phyloP scores from a whole-genome alignment of 2,888 invertebrate species.

The Celastrina argiolus region DNA sequence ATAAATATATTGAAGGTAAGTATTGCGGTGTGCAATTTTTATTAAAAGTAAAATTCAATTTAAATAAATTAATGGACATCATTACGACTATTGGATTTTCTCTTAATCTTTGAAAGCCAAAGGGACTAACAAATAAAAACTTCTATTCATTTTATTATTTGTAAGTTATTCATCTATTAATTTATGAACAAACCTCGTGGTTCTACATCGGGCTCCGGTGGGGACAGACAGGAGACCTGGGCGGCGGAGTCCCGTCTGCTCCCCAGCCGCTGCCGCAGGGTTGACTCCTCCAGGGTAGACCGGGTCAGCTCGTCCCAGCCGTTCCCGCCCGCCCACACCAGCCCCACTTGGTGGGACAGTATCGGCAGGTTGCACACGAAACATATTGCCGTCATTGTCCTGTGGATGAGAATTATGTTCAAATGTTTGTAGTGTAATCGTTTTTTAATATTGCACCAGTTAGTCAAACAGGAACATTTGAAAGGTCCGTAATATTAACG shows the following conservation, averaged over 20 bases:
- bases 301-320: slow-evolving; percentile 95
- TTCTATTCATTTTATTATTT: too few species aligned
- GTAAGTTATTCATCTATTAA: too few species aligned
- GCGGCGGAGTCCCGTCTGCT: slow-evolving; percentile 93
- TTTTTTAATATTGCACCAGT: not conserved
- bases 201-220: slow-evolving; percentile 87
- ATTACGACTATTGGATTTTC: too few species aligned
- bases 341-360: slow-evolving; percentile 94
- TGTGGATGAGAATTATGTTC: slow-evolving; percentile 61
- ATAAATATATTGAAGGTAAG: too few species aligned
- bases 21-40: too few species aligned
- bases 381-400: slow-evolving; percentile 96
- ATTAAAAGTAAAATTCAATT: too few species aligned
- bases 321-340: slow-evolving; percentile 96
- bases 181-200: slow-evolving; percentile 50
- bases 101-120: too few species aligned
- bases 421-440: not conserved
- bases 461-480: too few species aligned
- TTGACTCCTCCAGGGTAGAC: slow-evolving; percentile 90
- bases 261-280: slow-evolving; percentile 89
- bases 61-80: too few species aligned
- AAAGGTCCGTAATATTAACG: too few species aligned
- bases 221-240: slow-evolving; percentile 90
- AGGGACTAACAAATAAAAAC: too few species aligned
- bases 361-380: slow-evolving; percentile 98